Base-by-base conservation (phyloP, 2,113 vertebrate genomes). In the Colinus virginianus region DNA sequence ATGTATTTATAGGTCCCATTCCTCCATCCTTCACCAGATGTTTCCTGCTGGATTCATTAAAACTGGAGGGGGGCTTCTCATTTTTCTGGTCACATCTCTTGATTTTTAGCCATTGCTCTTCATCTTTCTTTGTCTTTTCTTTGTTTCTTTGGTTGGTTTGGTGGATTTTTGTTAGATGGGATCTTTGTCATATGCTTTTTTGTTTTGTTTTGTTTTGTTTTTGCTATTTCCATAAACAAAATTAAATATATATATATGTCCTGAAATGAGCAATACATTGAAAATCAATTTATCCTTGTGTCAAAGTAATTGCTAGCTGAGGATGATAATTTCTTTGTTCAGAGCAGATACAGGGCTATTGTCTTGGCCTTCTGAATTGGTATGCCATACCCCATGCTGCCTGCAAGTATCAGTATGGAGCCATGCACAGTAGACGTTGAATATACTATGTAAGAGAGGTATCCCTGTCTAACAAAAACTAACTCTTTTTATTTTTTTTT, bases 391-490 rank as follows among this genome's bases (percentile, higher is more conserved):
- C 88, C 85, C 71, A 92, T 83, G 48, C 67, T 74, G 78, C 84
- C 78, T 90, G 81, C 68, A 81, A 93, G 71, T 21, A 82, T 77
- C 82, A 70, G 53, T 42, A 59, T 70, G 71, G 63, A 92, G 82
- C 69, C 78, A 75, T 10, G 32, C 71, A 89, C 67, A n/a, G 48
- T 16, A 71, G 77, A 88, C 89, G 77, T 46, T 88, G 64, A 94
- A 91, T 89, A 69, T 80, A 91, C 84, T 7, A 8, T 66, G 40
- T 36, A 95, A 63, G 16, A 5, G 77, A 83, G 55, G 48, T 87
- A 87, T 93, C 91, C 81, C 92, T 82, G 78, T 20, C 87, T 79
- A 84, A 91, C 88, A 91, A 90, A 90, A 96, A 79, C 76, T 92
- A 82, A 78, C 32, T 40, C 49, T 64, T 19, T 17, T 68, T 34